Conservation (phyloP, 2,113 vertebrate species). For the Microcebus lehilahytsara region DNA sequence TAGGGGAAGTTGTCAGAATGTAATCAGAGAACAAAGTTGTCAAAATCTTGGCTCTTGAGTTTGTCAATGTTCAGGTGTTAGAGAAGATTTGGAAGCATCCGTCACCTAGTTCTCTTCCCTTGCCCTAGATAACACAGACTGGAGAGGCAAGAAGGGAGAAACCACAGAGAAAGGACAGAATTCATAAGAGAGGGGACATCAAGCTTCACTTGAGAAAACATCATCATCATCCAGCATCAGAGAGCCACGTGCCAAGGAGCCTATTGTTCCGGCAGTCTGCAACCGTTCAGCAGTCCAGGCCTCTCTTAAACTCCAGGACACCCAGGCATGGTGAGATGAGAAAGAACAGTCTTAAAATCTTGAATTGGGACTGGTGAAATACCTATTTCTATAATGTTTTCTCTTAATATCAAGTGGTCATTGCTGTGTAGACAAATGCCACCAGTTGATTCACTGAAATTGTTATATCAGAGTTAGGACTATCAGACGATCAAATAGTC, state of each 20-base stretch:
- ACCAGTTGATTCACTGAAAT: neutral
- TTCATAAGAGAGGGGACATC: neutral
- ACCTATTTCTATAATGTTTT: neutral
- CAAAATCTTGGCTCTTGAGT: constrained; percentile 55
- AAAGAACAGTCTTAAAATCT: constrained; percentile 16
- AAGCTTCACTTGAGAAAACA: neutral
- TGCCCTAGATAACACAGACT: constrained; percentile 55
- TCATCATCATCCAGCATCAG: neutral
- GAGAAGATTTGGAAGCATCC: constrained; percentile 57
- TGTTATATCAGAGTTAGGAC: neutral
- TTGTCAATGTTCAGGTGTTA: constrained; percentile 62
- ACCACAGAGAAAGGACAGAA: neutral
- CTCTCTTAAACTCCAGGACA: neutral
- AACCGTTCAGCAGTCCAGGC: neutral
- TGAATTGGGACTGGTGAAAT: neutral
- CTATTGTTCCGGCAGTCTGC: neutral
- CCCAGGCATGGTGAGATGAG: neutral
- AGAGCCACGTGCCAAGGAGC: neutral
- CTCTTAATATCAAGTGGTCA: neutral
- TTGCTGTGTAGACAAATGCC: neutral
- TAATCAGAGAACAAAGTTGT: constrained; percentile 50
- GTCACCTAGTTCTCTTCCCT: constrained; percentile 63
- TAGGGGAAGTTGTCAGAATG: constrained; percentile 40
- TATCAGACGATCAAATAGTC: neutral
- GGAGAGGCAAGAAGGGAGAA: neutral